Evolutionary conservation across 2,113 vertebrate species (phyloP), one percentile per base, ranked within the genome.

Genomic region (Bubo bubo): DNA sequence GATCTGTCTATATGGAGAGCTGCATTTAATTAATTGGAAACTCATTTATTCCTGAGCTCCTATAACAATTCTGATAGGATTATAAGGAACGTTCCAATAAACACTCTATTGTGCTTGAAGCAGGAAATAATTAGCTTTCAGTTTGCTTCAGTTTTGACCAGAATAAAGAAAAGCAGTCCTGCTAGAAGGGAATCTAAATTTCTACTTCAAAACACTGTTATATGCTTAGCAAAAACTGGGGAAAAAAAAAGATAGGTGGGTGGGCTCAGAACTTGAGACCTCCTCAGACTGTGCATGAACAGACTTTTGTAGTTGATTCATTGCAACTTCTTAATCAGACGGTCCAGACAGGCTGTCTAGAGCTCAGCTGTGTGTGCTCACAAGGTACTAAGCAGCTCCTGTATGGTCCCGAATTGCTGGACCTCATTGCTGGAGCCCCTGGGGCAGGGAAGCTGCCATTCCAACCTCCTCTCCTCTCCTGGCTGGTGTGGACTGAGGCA

Each of bases 111-210:
- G 79, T 2, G 47, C 87, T 89, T 94, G 90, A 96, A 88, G 62
- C 24, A 79, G 59, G 81, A 88, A 95, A 89, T 95, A 95, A 97
- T 97, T 95, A 97, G 37, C 75, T 85, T 79, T 76, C 59, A 28
- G 15, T 55, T 92, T 45, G 73, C 64, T 79, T 96, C 76, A 79
- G 50, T 79, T 93, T 93, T 84, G 41, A 96, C 39, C 79, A 89
- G 96, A 95, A 95, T 95, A 87, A 90, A 93, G 67, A 74, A 85
- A 90, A 91, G 4, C 14, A 35, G 70, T 85, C 34, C 60, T 75
- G 81, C 58, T 39, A 81, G 45, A 74, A 88, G 39, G 15, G 82
- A 86, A 71, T 91, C n/a, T 82, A 79, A 95, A 66, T 87, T 63
- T 95, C 74, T 68, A 35, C 76, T 97, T 96, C 55, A 62, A 90